phyloP scores from a whole-genome alignment of 2,113 vertebrate species.

The Leptocoma aspasia region DNA sequence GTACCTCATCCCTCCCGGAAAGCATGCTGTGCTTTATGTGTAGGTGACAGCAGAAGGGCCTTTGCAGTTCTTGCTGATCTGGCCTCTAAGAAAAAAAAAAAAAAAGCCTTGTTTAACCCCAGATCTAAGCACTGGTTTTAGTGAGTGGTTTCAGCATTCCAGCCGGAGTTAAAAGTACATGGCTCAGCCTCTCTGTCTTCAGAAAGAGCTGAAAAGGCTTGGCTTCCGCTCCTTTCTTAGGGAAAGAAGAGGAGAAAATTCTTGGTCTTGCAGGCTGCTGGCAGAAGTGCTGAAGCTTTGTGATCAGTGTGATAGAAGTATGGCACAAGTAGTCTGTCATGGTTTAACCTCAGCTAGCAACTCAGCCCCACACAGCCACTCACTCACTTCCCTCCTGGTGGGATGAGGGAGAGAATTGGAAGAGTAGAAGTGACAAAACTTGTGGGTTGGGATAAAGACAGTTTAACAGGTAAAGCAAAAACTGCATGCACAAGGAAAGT shows the following conservation, averaged over 20 bases:
- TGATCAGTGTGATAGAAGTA: neutral
- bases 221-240: conserved; percentile 22
- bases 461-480: neutral
- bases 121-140: neutral
- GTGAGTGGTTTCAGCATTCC: neutral
- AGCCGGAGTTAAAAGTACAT: neutral
- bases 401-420: neutral
- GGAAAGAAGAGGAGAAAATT: neutral
- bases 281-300: neutral
- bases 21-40: fast-evolving
- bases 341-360: neutral
- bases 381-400: neutral
- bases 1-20: neutral
- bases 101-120: neutral
- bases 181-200: neutral
- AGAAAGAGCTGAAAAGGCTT: neutral
- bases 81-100: neutral
- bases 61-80: neutral
- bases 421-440: neutral
- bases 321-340: neutral
- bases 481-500: neutral
- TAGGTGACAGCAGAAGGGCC: neutral
- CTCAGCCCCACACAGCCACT: neutral
- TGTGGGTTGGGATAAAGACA: neutral
- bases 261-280: neutral